Base-by-base conservation (phyloP, 2,888 invertebrate genomes). In the Cantharis rustica region DNA sequence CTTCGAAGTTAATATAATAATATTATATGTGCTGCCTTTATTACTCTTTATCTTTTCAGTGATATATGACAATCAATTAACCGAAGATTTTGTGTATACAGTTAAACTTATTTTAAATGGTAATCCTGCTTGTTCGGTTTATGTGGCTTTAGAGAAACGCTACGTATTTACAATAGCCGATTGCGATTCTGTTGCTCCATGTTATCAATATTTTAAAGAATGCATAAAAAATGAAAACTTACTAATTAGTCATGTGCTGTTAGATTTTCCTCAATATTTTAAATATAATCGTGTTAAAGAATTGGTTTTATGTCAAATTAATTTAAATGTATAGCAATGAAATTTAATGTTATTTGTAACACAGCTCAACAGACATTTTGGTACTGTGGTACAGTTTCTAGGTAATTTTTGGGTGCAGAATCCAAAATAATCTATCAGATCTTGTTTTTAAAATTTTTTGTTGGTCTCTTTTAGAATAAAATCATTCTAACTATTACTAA, bases 161-260 rank as follows among this genome's bases (percentile, higher is more conserved):
- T 96, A 93, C 86, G 96, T 96, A 9, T 97, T 96, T 84, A 96
- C 96, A 0, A 87, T 95, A 80, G 91, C 92, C 13, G 95, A 96
- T 83, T 90, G 95, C 86, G 95, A 96, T 79, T 91, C 93, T 0
- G 93, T 93, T n/a, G 96, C 96, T 0, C 96, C 96, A 0, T 96
- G 96, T 89, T 96, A 95, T 84, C 96, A 96, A 84, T 93, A 95
- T 89, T 96, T 96, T 88, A 88, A 95, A 0, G 89, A 91, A 31
- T 88, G 92, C 77, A 83, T 93, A 13, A 88, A 90, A 75, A 89
- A 89, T 82, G 88, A 92, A 9, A 89, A 90, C 76, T 88, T 88
- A 20, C 91, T 95, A 91, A 88, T 93, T 20, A 90, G 93, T 84
- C 90, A 93, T 83, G 84, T 95, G 69, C 89, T 91, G 2, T 87